Evolutionary conservation across 1,140 invertebrate genomes (phyloP).

Genomic region (Tetramorium parvispinum): DNA sequence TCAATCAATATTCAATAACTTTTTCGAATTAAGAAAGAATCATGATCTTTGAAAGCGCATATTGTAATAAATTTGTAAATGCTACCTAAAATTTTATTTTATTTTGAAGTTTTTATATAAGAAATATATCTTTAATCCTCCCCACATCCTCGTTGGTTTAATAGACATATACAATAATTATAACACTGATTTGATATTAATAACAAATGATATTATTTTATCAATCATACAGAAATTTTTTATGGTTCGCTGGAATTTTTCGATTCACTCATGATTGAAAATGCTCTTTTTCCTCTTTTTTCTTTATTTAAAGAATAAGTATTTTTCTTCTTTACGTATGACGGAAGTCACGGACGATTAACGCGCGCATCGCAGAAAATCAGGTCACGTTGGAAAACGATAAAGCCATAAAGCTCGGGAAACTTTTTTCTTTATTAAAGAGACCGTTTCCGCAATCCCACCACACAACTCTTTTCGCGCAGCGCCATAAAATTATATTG

Average conservation of each 20-base stretch:
- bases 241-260: background rate
- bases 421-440: slow-evolving; percentile 18
- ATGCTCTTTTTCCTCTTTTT: background rate
- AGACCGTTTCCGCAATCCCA: background rate
- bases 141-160: too few relatives aligned
- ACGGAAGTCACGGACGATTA: slow-evolving; percentile 8
- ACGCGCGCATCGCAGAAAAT: slow-evolving; percentile 9
- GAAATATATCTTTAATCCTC: too few relatives aligned
- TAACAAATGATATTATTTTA: background rate
- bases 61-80: background rate
- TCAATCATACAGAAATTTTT: background rate
- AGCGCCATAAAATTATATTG: slow-evolving; percentile 13
- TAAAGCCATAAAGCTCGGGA: background rate
- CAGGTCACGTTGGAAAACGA: background rate
- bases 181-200: background rate
- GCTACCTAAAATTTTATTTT: background rate
- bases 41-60: background rate
- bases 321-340: slow-evolving; percentile 2
- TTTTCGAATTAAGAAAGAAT: background rate
- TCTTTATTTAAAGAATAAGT: background rate
- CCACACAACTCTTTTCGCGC: background rate
- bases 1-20: background rate
- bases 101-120: background rate
- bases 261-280: background rate
- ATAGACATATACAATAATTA: too few relatives aligned